phyloP scores from a whole-genome alignment of 1,140 invertebrate species.

The Drosophila orosa region DNA sequence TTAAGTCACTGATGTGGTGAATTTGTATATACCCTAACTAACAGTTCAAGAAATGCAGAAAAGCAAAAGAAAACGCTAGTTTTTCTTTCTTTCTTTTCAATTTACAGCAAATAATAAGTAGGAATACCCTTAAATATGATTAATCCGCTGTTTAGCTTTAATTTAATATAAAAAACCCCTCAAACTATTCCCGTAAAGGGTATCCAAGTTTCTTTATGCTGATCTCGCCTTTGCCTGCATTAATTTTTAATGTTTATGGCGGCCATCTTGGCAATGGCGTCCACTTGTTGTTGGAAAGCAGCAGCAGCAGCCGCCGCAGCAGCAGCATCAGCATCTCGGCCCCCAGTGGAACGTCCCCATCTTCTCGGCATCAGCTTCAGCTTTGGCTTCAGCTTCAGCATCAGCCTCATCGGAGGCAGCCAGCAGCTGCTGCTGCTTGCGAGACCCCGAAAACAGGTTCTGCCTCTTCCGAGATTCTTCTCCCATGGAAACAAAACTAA shows the following conservation, averaged over 20 bases:
- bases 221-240: conserved; percentile 12
- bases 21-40: not conserved
- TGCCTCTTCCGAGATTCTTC: conserved; percentile 49
- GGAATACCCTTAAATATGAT: no score
- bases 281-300: conserved; percentile 70
- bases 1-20: conserved; percentile 19
- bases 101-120: not conserved
- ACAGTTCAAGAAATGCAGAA: rapidly evolving
- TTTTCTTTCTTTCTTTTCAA: not conserved
- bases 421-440: conserved; percentile 52
- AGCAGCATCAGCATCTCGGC: conserved; percentile 3
- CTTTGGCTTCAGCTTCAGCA: conserved; percentile 28
- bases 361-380: conserved; percentile 41
- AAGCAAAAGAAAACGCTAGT: not conserved
- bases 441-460: conserved; percentile 47
- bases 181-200: not conserved
- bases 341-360: conserved; percentile 32
- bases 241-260: conserved; percentile 78
- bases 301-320: conserved; percentile 26
- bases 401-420: conserved; percentile 43
- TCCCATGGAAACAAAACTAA: no score
- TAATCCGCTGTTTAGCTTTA: no score
- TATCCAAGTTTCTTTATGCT: not conserved
- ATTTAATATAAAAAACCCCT: not conserved
- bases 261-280: conserved; percentile 81